A percentile compares a stretch with the other conserved stretches of the same genome.
Evolutionary conservation across 2,113 vertebrate species (phyloP).

Genomic region (Microtus pennsylvanicus): DNA sequence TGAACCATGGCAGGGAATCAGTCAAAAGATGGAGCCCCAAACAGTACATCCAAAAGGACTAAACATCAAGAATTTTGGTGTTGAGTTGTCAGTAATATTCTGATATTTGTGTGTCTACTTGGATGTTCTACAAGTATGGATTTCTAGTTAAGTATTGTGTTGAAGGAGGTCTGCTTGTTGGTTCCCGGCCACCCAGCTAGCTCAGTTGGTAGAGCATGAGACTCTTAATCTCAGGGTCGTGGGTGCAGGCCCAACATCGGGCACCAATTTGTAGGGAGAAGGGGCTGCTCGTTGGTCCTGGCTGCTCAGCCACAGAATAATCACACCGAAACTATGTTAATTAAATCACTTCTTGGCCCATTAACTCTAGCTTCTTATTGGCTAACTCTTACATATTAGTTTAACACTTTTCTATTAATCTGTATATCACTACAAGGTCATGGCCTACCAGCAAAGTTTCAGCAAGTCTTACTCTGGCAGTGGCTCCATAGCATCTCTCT

Average conservation of each 20-base stretch:
- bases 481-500: no score
- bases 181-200: slow-evolving; percentile 59
- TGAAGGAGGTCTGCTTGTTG: no score
- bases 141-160: not conserved
- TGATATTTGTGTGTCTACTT: not conserved
- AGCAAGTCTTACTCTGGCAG: no score
- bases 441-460: no score
- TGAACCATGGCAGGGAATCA: not conserved
- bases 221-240: slow-evolving; percentile 86
- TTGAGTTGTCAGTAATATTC: not conserved
- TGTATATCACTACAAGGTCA: no score
- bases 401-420: no score
- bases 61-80: not conserved
- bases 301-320: not conserved
- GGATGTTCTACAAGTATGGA: not conserved
- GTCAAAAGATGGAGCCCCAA: not conserved
- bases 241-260: slow-evolving; percentile 95
- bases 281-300: no score
- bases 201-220: slow-evolving; percentile 87
- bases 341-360: no score
- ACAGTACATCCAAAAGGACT: not conserved
- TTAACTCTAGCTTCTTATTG: no score
- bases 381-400: no score
- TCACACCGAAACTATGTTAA: no score
- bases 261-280: slow-evolving; percentile 64